phyloP scores from a whole-genome alignment of 2,888 invertebrate genomes.

The Sepiola atlantica region DNA sequence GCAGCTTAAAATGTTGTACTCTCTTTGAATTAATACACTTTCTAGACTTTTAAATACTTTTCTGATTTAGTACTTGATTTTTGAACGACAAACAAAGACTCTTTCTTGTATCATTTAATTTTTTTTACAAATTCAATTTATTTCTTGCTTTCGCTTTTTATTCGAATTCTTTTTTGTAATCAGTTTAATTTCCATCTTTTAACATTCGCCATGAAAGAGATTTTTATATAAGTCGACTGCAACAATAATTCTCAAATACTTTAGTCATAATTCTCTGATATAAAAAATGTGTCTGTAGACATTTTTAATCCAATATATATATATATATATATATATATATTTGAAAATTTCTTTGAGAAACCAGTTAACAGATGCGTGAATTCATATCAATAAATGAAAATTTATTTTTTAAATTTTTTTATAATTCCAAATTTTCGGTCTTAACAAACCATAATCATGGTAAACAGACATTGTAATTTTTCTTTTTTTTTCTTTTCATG shows the following conservation, averaged over 20 bases:
- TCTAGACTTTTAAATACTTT: constrained; percentile 18
- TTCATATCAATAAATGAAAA: no score
- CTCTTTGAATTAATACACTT: neutral
- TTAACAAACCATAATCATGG: no score
- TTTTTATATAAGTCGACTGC: neutral
- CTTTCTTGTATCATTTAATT: neutral
- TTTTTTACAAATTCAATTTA: neutral
- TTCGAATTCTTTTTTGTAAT: neutral
- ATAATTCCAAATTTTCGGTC: no score
- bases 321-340: no score
- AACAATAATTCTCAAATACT: neutral
- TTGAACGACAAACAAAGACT: neutral
- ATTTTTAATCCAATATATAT: neutral
- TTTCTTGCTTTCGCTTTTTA: neutral
- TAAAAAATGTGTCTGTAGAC: neutral
- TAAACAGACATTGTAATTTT: no score
- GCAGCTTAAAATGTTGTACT: neutral
- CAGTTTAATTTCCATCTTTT: neutral
- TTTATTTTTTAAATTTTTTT: no score
- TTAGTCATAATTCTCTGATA: neutral
- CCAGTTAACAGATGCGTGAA: no score
- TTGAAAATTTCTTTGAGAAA: no score
- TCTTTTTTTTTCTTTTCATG: no score
- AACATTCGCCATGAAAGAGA: neutral
- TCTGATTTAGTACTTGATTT: neutral